Percentiles rank a stretch among this genome's conserved stretches.
phyloP scores from a whole-genome alignment of 2,797 vertebrate species.

The Artibeus lituratus region DNA sequence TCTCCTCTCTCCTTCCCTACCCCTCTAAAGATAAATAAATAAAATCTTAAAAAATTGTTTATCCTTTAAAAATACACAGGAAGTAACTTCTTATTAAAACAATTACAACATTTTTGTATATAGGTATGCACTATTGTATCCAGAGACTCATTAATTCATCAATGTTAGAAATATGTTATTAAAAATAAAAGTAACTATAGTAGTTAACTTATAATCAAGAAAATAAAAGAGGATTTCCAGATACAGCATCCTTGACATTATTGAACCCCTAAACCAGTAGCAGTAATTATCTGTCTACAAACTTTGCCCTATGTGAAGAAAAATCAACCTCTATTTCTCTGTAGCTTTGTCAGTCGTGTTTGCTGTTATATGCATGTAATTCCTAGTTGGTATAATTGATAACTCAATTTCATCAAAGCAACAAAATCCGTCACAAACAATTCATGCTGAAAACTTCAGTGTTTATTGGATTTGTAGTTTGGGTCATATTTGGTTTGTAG shows the following conservation, averaged over 20 bases:
- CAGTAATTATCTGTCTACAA: background rate
- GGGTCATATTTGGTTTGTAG: background rate
- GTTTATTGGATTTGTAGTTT: conserved; percentile 5
- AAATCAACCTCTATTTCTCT: background rate
- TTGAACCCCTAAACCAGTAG: background rate
- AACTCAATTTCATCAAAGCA: background rate
- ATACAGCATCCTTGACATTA: background rate
- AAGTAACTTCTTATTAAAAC: background rate
- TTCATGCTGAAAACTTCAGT: background rate
- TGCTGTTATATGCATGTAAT: background rate
- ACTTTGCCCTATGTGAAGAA: background rate
- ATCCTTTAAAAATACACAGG: no score
- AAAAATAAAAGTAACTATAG: background rate
- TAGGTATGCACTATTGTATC: background rate
- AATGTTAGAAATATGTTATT: background rate
- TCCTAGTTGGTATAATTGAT: background rate
- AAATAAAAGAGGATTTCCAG: background rate
- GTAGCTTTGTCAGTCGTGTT: background rate
- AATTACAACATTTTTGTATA: background rate
- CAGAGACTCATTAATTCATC: background rate
- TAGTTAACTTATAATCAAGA: background rate
- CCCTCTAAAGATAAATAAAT: no score
- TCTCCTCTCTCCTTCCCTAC: no score
- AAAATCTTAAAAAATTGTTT: no score
- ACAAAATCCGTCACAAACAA: background rate